Percentiles rank a stretch among this genome's conserved stretches.
phyloP scores from a whole-genome alignment of 2,888 invertebrate species.

The Drosophila anomalata region DNA sequence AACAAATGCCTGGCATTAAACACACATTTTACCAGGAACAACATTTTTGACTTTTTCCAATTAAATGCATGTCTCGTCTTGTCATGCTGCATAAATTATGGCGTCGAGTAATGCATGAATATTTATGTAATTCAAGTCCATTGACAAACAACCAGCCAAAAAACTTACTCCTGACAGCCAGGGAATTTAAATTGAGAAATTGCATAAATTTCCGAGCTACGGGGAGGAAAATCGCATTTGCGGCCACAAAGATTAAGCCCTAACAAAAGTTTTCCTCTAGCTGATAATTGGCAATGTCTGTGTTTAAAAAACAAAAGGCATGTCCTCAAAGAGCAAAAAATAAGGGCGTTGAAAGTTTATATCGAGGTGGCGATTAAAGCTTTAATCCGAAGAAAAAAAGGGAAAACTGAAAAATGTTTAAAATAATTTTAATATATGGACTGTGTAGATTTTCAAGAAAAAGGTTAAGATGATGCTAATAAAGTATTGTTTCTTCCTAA shows the following conservation, averaged over 20 bases:
- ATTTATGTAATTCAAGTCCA: slow-evolving; percentile 11
- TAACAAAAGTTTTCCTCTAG: neutral
- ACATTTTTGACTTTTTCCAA: slow-evolving; percentile 30
- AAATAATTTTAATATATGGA: neutral
- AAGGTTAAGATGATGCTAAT: no score
- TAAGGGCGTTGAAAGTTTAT: slow-evolving; percentile 21
- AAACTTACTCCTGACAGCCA: neutral
- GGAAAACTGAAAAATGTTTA: neutral
- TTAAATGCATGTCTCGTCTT: slow-evolving; percentile 33
- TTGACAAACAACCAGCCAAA: neutral
- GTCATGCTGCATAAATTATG: slow-evolving; percentile 33
- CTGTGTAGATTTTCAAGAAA: neutral
- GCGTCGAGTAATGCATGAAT: slow-evolving; percentile 13
- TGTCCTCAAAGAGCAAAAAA: slow-evolving; percentile 6
- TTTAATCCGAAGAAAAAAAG: slow-evolving; percentile 5
- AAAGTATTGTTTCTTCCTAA: no score
- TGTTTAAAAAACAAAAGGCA: neutral
- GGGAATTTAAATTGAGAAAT: slow-evolving; percentile 2
- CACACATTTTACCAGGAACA: slow-evolving; percentile 3
- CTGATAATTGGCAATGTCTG: slow-evolving; percentile 22
- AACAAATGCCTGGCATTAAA: slow-evolving; percentile 9
- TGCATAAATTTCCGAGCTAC: neutral
- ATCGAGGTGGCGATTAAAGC: slow-evolving; percentile 7
- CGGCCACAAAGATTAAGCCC: neutral
- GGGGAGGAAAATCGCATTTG: neutral